Evolutionary conservation across 2,888 invertebrate genomes (phyloP).

Genomic region (Bombylius major): DNA sequence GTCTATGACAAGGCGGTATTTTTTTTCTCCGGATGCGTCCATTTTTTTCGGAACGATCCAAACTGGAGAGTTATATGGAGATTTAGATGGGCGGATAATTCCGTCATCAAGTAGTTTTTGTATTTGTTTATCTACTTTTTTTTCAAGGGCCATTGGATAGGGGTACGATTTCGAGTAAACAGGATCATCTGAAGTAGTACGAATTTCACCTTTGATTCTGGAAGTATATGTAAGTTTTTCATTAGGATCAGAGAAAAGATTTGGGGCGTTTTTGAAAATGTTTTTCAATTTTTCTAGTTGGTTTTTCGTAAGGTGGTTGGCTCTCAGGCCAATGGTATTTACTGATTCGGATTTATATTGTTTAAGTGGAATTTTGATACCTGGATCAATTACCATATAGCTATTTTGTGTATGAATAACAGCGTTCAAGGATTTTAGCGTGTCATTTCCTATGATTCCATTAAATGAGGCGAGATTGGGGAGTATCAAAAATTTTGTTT

Average conservation of each 20-base stretch:
- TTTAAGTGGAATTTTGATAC: conserved; percentile 1
- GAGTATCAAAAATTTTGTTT: conserved; percentile 9
- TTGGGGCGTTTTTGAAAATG: neutral
- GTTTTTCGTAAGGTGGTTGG: neutral
- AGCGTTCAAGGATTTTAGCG: conserved; percentile 4
- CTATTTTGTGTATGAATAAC: conserved; percentile 4
- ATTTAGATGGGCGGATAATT: conserved; percentile 11
- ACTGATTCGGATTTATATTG: conserved; percentile 2
- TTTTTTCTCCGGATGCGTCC: too few species aligned
- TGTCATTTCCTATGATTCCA: conserved; percentile 11
- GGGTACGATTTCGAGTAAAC: neutral
- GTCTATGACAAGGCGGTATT: conserved; percentile 7
- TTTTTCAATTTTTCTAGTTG: neutral
- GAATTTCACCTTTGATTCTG: neutral
- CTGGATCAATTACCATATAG: conserved; percentile 4
- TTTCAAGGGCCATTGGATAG: neutral
- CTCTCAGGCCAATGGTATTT: conserved; percentile 1
- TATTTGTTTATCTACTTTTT: neutral
- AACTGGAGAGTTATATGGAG: conserved; percentile 13
- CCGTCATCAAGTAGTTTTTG: neutral
- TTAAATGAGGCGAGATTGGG: conserved; percentile 4
- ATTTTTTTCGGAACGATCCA: conserved; percentile 4
- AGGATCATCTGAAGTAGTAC: neutral
- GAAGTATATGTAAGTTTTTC: neutral
- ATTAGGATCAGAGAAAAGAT: neutral